Conservation (phyloP, 2,797 vertebrate species). For the Anguilla anguilla region DNA sequence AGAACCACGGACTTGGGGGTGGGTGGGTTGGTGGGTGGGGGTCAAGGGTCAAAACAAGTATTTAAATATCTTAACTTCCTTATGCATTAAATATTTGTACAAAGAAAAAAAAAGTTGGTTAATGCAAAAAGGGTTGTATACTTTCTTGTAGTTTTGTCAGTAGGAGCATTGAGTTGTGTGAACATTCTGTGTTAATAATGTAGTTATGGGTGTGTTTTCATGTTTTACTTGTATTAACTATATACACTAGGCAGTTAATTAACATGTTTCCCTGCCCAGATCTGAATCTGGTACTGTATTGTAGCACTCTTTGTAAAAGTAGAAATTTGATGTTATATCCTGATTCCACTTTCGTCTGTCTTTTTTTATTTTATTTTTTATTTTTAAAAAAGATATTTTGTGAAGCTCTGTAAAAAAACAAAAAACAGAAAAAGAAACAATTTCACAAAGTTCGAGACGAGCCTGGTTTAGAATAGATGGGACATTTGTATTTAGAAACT, state of each 20-base stretch:
- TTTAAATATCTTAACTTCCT: conserved; percentile 73
- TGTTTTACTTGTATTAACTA: conserved; percentile 52
- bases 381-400: conserved; percentile 57
- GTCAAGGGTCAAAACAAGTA: conserved; percentile 66
- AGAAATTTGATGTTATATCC: conserved; percentile 58
- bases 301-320: conserved; percentile 62
- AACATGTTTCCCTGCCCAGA: conserved; percentile 54
- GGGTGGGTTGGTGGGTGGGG: conserved; percentile 31
- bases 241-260: conserved; percentile 38
- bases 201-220: conserved; percentile 56
- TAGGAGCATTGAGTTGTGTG: conserved; percentile 62
- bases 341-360: conserved; percentile 50
- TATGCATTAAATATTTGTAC: conserved; percentile 74
- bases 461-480: not conserved
- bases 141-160: conserved; percentile 54
- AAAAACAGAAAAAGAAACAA: conserved; percentile 27
- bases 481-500: conserved; percentile 50
- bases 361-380: conserved; percentile 54
- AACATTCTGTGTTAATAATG: conserved; percentile 58
- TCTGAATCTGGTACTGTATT: conserved; percentile 55
- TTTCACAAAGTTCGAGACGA: conserved; percentile 30
- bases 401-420: conserved; percentile 31
- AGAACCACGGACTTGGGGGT: conserved; percentile 15
- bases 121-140: conserved; percentile 56
- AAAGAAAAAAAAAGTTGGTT: conserved; percentile 57